Percentiles rank a stretch among this genome's conserved stretches.
These are phyloP conservation scores for Phenacoccus solenopsis DNA, from an alignment of 1,140 invertebrate genomes.

Conservation along the genomic window DNA sequence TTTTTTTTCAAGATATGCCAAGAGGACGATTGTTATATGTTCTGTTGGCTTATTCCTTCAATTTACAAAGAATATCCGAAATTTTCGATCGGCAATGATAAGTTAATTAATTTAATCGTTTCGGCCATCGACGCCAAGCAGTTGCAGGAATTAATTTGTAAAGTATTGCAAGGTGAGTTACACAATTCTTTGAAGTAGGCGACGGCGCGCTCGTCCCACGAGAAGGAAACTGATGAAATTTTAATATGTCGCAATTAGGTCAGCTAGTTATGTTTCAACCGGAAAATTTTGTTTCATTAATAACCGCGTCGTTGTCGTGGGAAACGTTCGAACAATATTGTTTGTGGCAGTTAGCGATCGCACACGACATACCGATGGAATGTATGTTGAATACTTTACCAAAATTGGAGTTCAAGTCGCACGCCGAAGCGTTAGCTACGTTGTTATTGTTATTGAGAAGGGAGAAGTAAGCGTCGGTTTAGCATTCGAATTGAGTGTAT, in stretches of 20 bases:
- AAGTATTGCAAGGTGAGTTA: conserved; percentile 69
- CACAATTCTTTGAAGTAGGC: too few species aligned
- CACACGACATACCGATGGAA: conserved; percentile 83
- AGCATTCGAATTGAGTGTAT: too few species aligned
- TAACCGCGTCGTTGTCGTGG: conserved; percentile 79
- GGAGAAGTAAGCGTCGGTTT: conserved; percentile 70
- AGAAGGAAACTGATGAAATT: too few species aligned
- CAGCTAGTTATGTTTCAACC: conserved; percentile 60
- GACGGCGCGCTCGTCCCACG: too few species aligned
- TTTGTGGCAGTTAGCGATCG: conserved; percentile 86
- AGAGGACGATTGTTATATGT: conserved; percentile 70
- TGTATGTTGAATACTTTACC: conserved; percentile 79
- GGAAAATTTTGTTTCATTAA: conserved; percentile 52
- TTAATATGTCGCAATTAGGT: conserved; percentile 22
- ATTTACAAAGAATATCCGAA: conserved; percentile 82
- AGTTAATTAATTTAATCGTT: conserved; percentile 73
- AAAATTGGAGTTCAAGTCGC: conserved; percentile 71
- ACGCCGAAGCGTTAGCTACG: conserved; percentile 85
- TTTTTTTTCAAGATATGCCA: conserved; percentile 53
- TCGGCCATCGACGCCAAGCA: conserved; percentile 77
- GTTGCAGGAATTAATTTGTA: conserved; percentile 76
- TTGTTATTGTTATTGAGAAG: conserved; percentile 81
- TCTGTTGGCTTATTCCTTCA: conserved; percentile 82
- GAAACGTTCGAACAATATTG: conserved; percentile 95
- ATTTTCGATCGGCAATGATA: conserved; percentile 69